Conservation (phyloP, 2,888 invertebrate genomes). For the Neoitamus cyanurus region DNA sequence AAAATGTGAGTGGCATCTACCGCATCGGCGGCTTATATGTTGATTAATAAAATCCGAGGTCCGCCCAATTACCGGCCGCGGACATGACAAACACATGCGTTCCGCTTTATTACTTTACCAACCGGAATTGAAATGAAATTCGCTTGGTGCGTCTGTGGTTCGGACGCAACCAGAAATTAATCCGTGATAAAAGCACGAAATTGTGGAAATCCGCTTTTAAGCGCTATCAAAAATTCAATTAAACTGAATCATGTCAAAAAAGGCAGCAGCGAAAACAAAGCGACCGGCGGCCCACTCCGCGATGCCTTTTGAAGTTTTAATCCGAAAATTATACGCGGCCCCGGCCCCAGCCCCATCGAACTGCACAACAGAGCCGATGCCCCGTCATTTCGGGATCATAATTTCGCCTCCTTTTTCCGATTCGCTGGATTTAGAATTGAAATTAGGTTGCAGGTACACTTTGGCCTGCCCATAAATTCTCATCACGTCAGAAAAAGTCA, state of each 20-base stretch:
- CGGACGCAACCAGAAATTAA: constrained; percentile 8
- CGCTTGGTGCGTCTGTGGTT: neutral
- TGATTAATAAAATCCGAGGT: constrained; percentile 20
- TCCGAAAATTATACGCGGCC: constrained; percentile 38
- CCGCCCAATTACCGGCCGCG: constrained; percentile 3
- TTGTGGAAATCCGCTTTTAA: constrained; percentile 37
- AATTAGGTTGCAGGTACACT: constrained; percentile 39
- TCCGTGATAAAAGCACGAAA: constrained; percentile 19
- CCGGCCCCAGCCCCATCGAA: neutral
- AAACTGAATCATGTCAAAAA: constrained; percentile 20
- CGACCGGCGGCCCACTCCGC: neutral
- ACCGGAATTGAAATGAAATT: neutral
- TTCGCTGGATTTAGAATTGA: constrained; percentile 40
- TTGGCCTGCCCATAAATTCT: constrained; percentile 35
- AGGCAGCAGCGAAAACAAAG: constrained; percentile 8
- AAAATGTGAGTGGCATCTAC: neutral
- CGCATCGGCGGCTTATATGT: neutral
- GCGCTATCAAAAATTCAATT: constrained; percentile 34
- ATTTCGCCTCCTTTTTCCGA: constrained; percentile 33
- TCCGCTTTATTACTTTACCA: constrained; percentile 4
- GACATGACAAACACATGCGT: neutral
- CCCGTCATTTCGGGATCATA: constrained; percentile 42
- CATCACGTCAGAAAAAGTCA: constrained; percentile 45
- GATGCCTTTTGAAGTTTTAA: constrained; percentile 37
- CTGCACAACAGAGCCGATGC: neutral